A percentile compares a stretch with the other conserved stretches of the same genome.
Evolutionary conservation across 2,113 vertebrate species (phyloP).

Genomic region (Stegostoma tigrinum): DNA sequence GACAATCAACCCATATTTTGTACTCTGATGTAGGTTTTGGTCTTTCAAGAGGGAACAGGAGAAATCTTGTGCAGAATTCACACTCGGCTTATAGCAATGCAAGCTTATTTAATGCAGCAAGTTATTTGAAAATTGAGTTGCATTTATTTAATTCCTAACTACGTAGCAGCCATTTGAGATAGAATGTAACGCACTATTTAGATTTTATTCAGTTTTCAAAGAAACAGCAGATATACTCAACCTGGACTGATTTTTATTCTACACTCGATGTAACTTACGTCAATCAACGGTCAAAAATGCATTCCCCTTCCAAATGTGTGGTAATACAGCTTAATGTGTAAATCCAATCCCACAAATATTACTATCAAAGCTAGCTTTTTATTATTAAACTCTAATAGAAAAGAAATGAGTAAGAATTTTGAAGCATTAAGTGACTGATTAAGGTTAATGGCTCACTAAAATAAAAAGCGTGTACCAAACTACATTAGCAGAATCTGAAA

Average conservation of each 20-base stretch:
- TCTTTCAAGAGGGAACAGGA: background rate
- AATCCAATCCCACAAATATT: background rate
- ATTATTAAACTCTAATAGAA: background rate
- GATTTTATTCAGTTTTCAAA: background rate
- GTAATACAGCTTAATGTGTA: no score
- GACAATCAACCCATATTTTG: background rate
- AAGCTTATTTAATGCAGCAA: background rate
- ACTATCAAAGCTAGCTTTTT: background rate
- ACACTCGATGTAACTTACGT: background rate
- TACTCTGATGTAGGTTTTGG: background rate
- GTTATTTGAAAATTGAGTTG: background rate
- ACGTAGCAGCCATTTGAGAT: background rate
- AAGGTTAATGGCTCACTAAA: background rate
- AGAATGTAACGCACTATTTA: background rate
- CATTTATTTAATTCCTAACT: background rate
- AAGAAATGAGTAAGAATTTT: slow-evolving; percentile 2
- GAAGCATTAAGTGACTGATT: background rate
- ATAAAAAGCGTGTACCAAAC: background rate
- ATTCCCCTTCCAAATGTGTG: background rate
- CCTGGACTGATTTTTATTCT: background rate
- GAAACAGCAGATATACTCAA: background rate
- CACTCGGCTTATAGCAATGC: background rate
- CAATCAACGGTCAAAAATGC: background rate
- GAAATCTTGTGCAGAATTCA: background rate
- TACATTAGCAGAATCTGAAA: background rate